Evolutionary conservation across 1,140 invertebrate species (phyloP), one percentile per base, ranked within the genome.

Genomic region (Meloidogyne exigua): DNA sequence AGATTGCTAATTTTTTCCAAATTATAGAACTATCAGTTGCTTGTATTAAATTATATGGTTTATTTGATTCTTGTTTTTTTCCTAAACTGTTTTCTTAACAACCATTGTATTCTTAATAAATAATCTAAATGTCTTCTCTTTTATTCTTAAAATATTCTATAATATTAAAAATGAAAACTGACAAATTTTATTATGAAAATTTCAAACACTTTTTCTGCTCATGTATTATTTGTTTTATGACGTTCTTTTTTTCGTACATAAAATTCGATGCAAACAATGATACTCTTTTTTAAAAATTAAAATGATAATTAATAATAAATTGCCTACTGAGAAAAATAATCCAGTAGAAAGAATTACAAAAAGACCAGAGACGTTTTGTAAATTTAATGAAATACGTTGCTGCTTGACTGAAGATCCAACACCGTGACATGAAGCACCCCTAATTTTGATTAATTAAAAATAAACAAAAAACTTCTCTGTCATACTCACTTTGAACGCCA

Each of bases 321-420:
- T n/a, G n/a, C n/a, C n/a, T 65, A 78, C 42, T 9, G 81, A 83
- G 42, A 81, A 71, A 1, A 85, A 67, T 2, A 87, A 76, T 23
- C 85, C 85, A 57, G 79, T 69, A 25, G 82, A 82, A 36, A 87
- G 78, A 65, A 85, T 87, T 10, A 87, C 71, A 72, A 87, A 87
- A 5, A 87, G 80, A 1, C 85, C 85, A 13, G 85, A 87, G 15
- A 87, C 86, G 68, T 87, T 87, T 75, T 84, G 75, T 36, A 87
- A 76, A 57, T 80, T 87, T 25, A 87, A 70, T 9, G 84, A 85
- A 42, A 87, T 79, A 36, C 85, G 81, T 67, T 87, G 83, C 42
- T 86, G 82, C 42, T 86, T 86, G 7, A 87, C 86, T 4, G 86
- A 71, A 1, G 85, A 86, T 13, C 84, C 85, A 13, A 86, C 78